Conservation (phyloP, 2,888 invertebrate species). For the Andrena hattorfiana region DNA sequence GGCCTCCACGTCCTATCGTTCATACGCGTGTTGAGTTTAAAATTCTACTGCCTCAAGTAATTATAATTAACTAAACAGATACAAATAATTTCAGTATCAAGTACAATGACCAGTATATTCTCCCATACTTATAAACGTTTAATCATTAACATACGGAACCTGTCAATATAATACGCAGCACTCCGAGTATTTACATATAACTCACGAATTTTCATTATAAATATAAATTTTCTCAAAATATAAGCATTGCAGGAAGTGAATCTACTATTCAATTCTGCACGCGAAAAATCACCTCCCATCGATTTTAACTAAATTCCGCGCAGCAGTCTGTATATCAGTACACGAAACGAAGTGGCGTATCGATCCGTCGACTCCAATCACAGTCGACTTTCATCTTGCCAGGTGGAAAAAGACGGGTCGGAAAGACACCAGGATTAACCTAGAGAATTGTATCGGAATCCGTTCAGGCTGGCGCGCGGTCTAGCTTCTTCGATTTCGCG, state of each 20-base stretch:
- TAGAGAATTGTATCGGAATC: constrained; percentile 46
- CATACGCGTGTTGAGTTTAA: background rate
- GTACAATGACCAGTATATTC: background rate
- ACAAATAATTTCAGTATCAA: too few relatives aligned
- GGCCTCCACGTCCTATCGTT: background rate
- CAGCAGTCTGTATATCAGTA: background rate
- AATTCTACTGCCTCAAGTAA: background rate
- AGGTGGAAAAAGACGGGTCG: background rate
- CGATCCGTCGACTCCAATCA: background rate
- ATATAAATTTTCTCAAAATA: background rate
- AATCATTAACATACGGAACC: too few relatives aligned
- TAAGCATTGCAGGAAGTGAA: background rate
- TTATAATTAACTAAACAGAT: background rate
- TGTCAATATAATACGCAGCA: too few relatives aligned
- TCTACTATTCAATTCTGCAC: too few relatives aligned
- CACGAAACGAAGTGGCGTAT: background rate
- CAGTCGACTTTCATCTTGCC: background rate
- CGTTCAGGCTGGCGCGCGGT: constrained; percentile 29
- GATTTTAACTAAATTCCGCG: too few relatives aligned
- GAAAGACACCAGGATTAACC: constrained; percentile 25
- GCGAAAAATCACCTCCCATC: too few relatives aligned
- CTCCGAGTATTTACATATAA: too few relatives aligned
- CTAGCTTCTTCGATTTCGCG: constrained; percentile 46
- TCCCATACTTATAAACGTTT: too few relatives aligned
- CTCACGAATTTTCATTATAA: too few relatives aligned